These are phyloP conservation scores for Poeciliopsis presidionis DNA, from an alignment of 2,797 vertebrate species.

Conservation along the genomic window DNA sequence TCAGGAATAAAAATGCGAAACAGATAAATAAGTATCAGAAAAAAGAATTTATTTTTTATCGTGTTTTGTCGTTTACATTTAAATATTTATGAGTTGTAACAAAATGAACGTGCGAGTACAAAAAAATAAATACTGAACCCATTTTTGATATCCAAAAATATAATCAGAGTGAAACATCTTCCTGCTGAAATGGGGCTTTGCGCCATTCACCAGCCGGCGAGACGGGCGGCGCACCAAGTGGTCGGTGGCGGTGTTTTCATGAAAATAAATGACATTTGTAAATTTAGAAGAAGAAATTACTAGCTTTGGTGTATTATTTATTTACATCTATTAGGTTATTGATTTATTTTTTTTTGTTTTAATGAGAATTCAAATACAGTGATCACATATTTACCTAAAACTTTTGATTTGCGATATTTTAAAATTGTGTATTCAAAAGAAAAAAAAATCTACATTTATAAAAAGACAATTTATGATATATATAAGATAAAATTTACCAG, in stretches of 20 bases:
- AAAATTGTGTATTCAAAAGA: background rate
- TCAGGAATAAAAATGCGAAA: too few species aligned
- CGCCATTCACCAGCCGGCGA: background rate
- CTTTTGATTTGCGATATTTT: background rate
- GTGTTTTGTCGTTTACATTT: background rate
- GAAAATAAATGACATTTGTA: background rate
- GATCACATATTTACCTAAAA: background rate
- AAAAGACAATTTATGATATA: background rate
- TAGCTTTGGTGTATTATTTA: background rate
- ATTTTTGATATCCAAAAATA: background rate
- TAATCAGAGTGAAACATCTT: slow-evolving; percentile 36
- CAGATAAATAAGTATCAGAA: background rate
- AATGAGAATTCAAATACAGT: background rate
- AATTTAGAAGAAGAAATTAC: background rate
- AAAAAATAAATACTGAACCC: background rate
- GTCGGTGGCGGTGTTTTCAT: background rate
- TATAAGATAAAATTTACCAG: background rate
- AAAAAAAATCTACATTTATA: background rate
- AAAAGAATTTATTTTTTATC: background rate
- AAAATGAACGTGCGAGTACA: background rate
- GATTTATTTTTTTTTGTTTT: background rate
- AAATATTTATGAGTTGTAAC: background rate
- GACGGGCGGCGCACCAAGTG: background rate
- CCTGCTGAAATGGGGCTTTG: background rate
- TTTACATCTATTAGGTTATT: background rate